Percentiles rank a stretch among this genome's conserved stretches.
Evolutionary conservation across 2,888 invertebrate genomes (phyloP).

Genomic region (Drosophila nigritarsus): DNA sequence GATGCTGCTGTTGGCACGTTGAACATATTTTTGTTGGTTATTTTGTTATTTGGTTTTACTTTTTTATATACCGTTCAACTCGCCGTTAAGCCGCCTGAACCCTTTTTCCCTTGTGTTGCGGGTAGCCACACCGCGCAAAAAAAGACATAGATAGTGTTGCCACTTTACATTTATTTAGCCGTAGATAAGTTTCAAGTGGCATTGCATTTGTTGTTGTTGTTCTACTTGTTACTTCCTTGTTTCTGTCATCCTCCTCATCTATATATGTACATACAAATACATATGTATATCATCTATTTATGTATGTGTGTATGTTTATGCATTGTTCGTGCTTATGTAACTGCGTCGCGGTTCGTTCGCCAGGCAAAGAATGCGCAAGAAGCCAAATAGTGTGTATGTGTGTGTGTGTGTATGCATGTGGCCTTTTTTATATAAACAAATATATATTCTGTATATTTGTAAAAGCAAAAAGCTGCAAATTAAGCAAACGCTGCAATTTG

Average conservation of each 20-base stretch:
- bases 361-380: conserved; percentile 54
- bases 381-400: conserved; percentile 23
- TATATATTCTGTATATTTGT: conserved; percentile 14
- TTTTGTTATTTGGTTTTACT: conserved; percentile 49
- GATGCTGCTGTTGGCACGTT: conserved; percentile 42
- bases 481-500: conserved; percentile 38
- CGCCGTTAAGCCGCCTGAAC: conserved; percentile 29
- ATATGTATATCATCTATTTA: background rate
- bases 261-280: conserved; percentile 19
- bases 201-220: conserved; percentile 30
- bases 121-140: conserved; percentile 25
- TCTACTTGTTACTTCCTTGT: conserved; percentile 58
- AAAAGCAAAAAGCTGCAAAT: conserved; percentile 29
- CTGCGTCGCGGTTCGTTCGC: conserved; percentile 54
- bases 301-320: conserved; percentile 11
- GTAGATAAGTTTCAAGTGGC: conserved; percentile 56
- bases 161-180: conserved; percentile 44
- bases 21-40: conserved; percentile 21
- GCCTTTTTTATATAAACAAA: conserved; percentile 26
- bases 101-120: conserved; percentile 47
- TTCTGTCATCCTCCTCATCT: conserved; percentile 41
- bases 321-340: conserved; percentile 50
- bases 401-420: conserved; percentile 17
- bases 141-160: conserved; percentile 40
- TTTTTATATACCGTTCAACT: conserved; percentile 45